phyloP scores from a whole-genome alignment of 2,797 vertebrate genomes.

The Cetoscarus ocellatus region DNA sequence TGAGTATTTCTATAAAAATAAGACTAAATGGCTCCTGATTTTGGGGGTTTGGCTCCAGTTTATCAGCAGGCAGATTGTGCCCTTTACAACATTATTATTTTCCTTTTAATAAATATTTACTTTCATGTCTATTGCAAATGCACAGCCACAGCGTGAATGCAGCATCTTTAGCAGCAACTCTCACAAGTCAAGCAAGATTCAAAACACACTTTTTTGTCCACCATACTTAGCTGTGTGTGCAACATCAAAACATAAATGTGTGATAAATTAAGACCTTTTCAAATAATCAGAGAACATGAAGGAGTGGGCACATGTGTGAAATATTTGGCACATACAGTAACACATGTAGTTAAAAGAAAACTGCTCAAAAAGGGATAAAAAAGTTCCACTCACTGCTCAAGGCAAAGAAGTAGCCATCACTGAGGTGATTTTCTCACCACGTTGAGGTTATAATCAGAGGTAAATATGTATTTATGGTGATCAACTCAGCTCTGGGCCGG shows the following conservation, averaged over 20 bases:
- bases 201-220: neutral
- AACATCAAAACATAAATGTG: constrained; percentile 4
- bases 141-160: constrained; percentile 21
- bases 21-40: too few relatives aligned
- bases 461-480: constrained; percentile 54
- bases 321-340: constrained; percentile 57
- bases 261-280: constrained; percentile 15
- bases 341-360: constrained; percentile 47
- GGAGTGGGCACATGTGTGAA: constrained; percentile 52
- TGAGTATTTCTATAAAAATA: too few relatives aligned
- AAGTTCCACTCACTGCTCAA: constrained; percentile 31
- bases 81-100: constrained; percentile 14
- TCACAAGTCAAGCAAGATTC: constrained; percentile 30
- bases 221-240: neutral
- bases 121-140: neutral
- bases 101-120: constrained; percentile 8
- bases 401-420: constrained; percentile 40
- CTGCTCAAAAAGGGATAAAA: constrained; percentile 49
- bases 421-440: constrained; percentile 40
- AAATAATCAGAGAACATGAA: constrained; percentile 35
- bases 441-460: constrained; percentile 54
- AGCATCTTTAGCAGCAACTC: constrained; percentile 17
- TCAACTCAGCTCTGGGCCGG: constrained; percentile 52
- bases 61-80: neutral
- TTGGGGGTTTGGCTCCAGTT: too few relatives aligned